Conservation (phyloP, 2,888 invertebrate genomes). For the Tanytarsus gracilentus region DNA sequence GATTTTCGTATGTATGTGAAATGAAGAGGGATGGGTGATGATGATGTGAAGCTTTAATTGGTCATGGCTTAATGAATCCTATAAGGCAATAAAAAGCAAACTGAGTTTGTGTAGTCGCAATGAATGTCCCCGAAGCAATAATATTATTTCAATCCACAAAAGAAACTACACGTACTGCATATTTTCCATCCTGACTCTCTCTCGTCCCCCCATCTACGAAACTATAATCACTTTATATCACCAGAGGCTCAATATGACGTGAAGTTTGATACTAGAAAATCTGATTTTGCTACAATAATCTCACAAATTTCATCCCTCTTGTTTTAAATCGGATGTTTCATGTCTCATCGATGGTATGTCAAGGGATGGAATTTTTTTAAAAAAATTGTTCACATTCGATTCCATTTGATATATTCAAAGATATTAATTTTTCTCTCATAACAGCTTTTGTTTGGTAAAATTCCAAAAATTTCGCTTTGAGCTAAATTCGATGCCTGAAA, state of each 20-base stretch:
- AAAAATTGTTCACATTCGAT: too few species aligned
- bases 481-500: too few species aligned
- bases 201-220: background rate
- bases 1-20: too few species aligned
- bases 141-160: conserved; percentile 27
- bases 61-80: conserved; percentile 26
- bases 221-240: conserved; percentile 28
- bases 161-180: conserved; percentile 27
- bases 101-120: background rate
- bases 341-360: background rate
- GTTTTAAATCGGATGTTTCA: too few species aligned
- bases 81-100: background rate
- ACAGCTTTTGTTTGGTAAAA: too few species aligned
- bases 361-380: too few species aligned
- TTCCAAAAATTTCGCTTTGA: too few species aligned
- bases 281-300: conserved; percentile 13
- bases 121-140: conserved; percentile 20
- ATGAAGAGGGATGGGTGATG: background rate
- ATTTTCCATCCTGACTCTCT: background rate
- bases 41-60: conserved; percentile 28
- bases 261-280: conserved; percentile 26
- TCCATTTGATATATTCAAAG: too few species aligned
- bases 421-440: too few species aligned
- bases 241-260: conserved; percentile 20
- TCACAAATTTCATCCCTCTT: background rate